Evolutionary conservation across 1,140 invertebrate species (phyloP), one percentile per base, ranked within the genome.

Genomic region (Drosophila prosaltans): DNA sequence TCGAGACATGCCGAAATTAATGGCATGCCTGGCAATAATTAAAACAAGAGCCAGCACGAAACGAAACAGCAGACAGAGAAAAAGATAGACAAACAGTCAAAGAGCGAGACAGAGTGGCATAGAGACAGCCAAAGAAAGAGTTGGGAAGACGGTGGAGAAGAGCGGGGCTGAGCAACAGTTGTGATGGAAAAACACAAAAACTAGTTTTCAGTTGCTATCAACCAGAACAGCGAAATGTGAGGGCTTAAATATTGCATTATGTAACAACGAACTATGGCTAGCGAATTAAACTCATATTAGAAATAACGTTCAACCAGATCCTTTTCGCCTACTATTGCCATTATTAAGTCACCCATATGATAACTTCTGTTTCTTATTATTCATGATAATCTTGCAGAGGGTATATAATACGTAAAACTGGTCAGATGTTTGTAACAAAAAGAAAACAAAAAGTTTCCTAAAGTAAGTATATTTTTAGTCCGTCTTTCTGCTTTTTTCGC

Each of bases 1-100:
- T 86, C 78, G 80, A 51, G 45, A 81, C 90, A 91, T 91, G 90
- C 90, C 89, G 80, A 91, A 91, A 91, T 91, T 91, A 91, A 91
- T 91, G 84, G 81, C 81, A 85, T 85, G 80, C 74, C 81, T 82
- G 77, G 90, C 89, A 91, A 91, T 91, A 91, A 91, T 91, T 91
- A 91, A 91, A 90, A 86, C 80, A 91, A 85, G 78, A 85, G 80
- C 32, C 59, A 71, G 61, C 80, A 80, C 74, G 78, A 80, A 73
- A 65, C 73, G 43, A 48, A 63, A 30, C n/a, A 40, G 58, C 16
- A 26, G 58, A 24, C 64, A 59, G 80, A 57, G 32, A 7, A 7
- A 36, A 36, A 36, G 3, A 36, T 62, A 54, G 62, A 41, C 40
- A n/a, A 51, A 26, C 16, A 32, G 40, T 45, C 6, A 36, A 2